Base-by-base conservation (phyloP, 1,140 invertebrate genomes). In the Oppia nitens region DNA sequence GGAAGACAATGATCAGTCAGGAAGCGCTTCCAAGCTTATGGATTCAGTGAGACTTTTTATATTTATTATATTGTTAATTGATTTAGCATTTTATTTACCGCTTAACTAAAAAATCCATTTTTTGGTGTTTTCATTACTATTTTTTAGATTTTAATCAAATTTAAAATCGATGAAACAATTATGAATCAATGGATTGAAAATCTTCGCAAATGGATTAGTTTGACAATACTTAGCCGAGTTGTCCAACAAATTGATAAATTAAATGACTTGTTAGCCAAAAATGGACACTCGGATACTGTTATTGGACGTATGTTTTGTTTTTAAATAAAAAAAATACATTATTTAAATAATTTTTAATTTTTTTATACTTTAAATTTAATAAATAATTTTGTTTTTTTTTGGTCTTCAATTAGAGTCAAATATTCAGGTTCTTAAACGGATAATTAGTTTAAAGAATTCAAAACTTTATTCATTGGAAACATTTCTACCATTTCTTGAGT, bases 401-500 rank as follows among this genome's bases (percentile, higher is more conserved):
- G 9, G 21, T 52, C 6, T 52, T 69, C 66, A 17, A 32, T 48
- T 65, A 74, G 72, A 71, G 57, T 70, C 72, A 6, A 68, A 69
- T 29, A 62, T 73, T n/a, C 67, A 69, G 24, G 68, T 67, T 24
- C 58, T 75, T 17, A 72, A 71, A 60, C 73, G 74, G 63, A 48
- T 75, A 53, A 69, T 76, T 17, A 70, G 77, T 53, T 77, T 77
- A 53, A 78, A 84, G 51, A 73, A 76, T 40, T 73, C 76, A 26
- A 76, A 79, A 63, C 76, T 85, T 24, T 83, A 83, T 1, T 80
- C 79, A 48, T 68, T 88, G 51, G 76, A 80, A 6, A 72, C 77
- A 47, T 66, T 90, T 2, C 71, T 89, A 14, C 82, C 82, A 1
- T 90, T 87, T 69, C 69, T 90, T 59, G 85, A 88, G 65, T 68